A percentile compares a stretch with the other conserved stretches of the same genome.
Evolutionary conservation across 37 sponge, comb jelly and placozoan species (phyloP).

Genomic region (Eunapius fragilis): DNA sequence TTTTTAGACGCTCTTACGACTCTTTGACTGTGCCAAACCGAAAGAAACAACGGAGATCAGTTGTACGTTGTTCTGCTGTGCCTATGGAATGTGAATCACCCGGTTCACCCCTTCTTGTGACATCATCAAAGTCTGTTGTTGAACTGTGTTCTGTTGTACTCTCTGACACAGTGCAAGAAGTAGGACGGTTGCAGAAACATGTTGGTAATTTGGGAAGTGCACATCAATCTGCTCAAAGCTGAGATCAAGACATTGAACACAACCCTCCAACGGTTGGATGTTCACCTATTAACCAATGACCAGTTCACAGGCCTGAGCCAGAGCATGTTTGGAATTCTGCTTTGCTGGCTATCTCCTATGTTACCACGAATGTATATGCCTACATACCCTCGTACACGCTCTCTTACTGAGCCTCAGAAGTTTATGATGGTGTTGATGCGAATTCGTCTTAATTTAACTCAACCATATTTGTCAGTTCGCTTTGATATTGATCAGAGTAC

Average conservation of each 20-base stretch:
- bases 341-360: slow-evolving; percentile 15
- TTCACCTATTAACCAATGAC: neutral
- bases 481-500: too few relatives aligned
- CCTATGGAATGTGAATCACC: too few relatives aligned
- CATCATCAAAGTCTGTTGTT: too few relatives aligned
- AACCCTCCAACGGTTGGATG: slow-evolving; percentile 29
- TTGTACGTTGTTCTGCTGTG: too few relatives aligned
- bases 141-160: too few relatives aligned
- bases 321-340: neutral
- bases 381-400: neutral
- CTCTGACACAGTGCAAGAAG: neutral
- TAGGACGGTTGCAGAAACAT: slow-evolving; percentile 5
- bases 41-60: too few relatives aligned
- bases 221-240: slow-evolving; percentile 3
- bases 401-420: slow-evolving; percentile 11
- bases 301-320: slow-evolving; percentile 2
- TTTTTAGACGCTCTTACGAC: slow-evolving; percentile 6
- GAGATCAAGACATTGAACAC: slow-evolving; percentile 6
- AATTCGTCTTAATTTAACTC: too few relatives aligned
- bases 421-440: slow-evolving; percentile 22
- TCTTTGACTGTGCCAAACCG: neutral
- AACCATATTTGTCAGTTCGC: too few relatives aligned
- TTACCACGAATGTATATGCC: neutral
- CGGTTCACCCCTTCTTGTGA: too few relatives aligned
- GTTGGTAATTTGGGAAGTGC: neutral